Evolutionary conservation across 2,888 invertebrate species (phyloP), one percentile per base, ranked within the genome.

Genomic region (Rotaria macrura): DNA sequence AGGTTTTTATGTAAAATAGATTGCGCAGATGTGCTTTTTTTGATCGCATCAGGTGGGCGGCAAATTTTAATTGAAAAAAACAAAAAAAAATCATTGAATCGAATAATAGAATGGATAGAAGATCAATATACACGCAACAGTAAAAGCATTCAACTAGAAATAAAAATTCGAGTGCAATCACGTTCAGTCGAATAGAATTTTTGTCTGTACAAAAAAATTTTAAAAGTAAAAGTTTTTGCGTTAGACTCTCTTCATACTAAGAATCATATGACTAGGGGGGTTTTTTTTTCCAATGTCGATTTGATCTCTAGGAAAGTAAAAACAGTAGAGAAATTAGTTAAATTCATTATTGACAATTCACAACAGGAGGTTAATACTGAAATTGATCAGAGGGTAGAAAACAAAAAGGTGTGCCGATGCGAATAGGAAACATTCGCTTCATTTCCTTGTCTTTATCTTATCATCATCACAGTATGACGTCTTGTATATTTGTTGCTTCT

Each of bases 31-130:
- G 65, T 65, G 65, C 65, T 7, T 34, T 65, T 65, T 65, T 65
- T 65, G 65, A 65, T 65, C 65, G 34, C 65, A 65, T 65, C 65
- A 65, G 65, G 65, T 65, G 65, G 65, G 65, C 65, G 65, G 65
- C 65, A 65, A 65, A 65, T 38, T 29, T 65, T 65, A 65, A 65
- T 65, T 65, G 65, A 65, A 65, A 65, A 65, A 34, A 17, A 65
- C 65, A 34, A 34, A 65, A 34, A 34, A 65, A 34, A 20, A 12
- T 20, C 14, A 65, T 20, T 65, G 20, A 65, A 65, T 38, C 65
- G 34, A 20, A 65, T 34, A 65, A 65, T 65, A 65, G 65, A 65
- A 14, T 23, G 34, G 20, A 65, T 54, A 65, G 17, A 7, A 65
- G 65, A 65, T 65, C 65, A 65, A 65, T 65, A 3, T 65, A 17